Percentiles rank a stretch among this genome's conserved stretches.
Evolutionary conservation across 2,113 vertebrate species (phyloP).

Genomic region (Cygnus atratus): DNA sequence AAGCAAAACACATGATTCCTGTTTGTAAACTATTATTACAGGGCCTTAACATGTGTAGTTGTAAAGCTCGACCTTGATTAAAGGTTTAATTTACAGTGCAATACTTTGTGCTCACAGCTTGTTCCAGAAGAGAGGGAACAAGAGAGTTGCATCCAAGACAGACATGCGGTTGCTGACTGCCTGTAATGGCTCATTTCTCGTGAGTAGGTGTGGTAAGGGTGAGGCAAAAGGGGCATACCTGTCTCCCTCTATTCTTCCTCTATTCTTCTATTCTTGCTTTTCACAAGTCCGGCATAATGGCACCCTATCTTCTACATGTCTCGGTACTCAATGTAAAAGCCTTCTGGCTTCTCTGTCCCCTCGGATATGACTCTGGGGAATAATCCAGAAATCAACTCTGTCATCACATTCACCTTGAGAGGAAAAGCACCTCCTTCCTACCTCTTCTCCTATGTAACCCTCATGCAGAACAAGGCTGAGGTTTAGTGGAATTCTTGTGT

Average conservation of each 20-base stretch:
- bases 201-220: neutral
- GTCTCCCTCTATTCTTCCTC: neutral
- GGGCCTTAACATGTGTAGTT: neutral
- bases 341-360: neutral
- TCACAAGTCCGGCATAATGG: neutral
- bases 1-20: neutral
- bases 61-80: neutral
- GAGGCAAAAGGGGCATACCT: neutral
- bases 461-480: neutral
- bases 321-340: neutral
- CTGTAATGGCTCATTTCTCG: neutral
- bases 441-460: neutral
- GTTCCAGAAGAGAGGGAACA: neutral
- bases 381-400: neutral
- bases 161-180: neutral
- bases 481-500: neutral
- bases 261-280: neutral
- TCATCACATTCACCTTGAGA: neutral
- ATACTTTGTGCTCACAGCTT: neutral
- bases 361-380: neutral
- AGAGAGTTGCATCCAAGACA: rapidly evolving
- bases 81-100: neutral
- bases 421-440: neutral
- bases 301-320: neutral
- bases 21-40: neutral